A percentile compares a stretch with the other conserved stretches of the same genome.
phyloP scores from a whole-genome alignment of 1,140 invertebrate genomes.

The Temnothorax curvispinosus region DNA sequence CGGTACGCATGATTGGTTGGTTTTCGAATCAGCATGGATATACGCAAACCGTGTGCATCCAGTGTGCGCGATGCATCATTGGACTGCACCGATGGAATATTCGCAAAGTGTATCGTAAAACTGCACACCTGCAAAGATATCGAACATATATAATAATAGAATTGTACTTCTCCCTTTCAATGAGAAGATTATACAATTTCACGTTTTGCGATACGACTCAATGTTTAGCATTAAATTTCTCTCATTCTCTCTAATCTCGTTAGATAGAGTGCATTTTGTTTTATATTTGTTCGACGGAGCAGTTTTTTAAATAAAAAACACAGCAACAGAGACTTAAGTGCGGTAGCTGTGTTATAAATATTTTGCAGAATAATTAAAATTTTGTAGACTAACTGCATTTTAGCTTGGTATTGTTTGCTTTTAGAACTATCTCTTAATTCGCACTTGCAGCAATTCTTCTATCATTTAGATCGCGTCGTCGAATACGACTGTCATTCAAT shows the following conservation, averaged over 20 bases:
- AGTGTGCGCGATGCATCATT: constrained; percentile 50
- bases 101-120: constrained; percentile 40
- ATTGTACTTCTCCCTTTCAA: not conserved
- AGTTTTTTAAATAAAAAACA: not conserved
- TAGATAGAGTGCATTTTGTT: not conserved
- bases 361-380: not conserved
- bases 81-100: constrained; percentile 31
- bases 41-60: constrained; percentile 58
- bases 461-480: not conserved
- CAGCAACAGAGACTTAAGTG: not conserved
- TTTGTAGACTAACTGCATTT: not conserved
- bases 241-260: not conserved
- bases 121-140: constrained; percentile 17
- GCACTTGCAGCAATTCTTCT: not conserved
- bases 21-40: constrained; percentile 58
- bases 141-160: constrained; percentile 16
- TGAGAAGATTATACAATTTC: not conserved
- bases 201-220: not conserved
- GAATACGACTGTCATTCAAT: constrained; percentile 25
- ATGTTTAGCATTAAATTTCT: not conserved
- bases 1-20: constrained; percentile 57
- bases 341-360: not conserved
- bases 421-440: not conserved
- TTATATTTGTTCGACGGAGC: not conserved
- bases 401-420: not conserved